Evolutionary conservation across 2,888 invertebrate species (phyloP), one percentile per base, ranked within the genome.

Genomic region (Luperina nickerlii): DNA sequence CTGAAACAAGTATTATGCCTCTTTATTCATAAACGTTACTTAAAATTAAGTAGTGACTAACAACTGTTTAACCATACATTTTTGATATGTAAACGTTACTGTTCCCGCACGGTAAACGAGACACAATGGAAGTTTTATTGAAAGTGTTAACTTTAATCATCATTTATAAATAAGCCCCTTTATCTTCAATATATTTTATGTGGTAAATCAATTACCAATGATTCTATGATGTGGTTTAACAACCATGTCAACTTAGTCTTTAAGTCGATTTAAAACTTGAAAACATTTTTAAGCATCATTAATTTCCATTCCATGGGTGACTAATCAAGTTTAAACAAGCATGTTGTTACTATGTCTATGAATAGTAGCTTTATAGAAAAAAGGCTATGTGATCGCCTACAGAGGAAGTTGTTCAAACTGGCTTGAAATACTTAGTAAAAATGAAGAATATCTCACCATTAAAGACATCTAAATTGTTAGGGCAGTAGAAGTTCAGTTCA

Each of bases 401-500:
- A 67, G 5, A 32, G 42, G 42, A 45, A 24, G 45, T 13, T 75
- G 5, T 11, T 5, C 2, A 77, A 20, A 76, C 27, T 38, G 27
- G 24, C 4, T n/a, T 38, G 7, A 68, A 32, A 60, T 27, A 20
- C 24, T 11, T 20, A 8, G 18, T 60, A 4, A 32, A 54, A 68
- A 15, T 0, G 0, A 48, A 51, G 2, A 76, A 66, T 83, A 74
- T 84, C 83, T 93, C 94, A 97, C 97, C 96, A 92, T 94, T 94
- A 89, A 97, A 97, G 82, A 95, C 95, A 51, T 96, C 94, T 76
- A 95, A 85, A 90, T 95, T 93, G 62, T 92, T 93, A 0, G 98
- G 98, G 75, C 97, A 97, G 89, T 98, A 98, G 90, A 99, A 98
- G 93, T 99, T 98, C 68, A 98, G 97, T 93, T 97, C 97, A 92